Base-by-base conservation (phyloP, 2,113 vertebrate species). In the Peromyscus maniculatus region DNA sequence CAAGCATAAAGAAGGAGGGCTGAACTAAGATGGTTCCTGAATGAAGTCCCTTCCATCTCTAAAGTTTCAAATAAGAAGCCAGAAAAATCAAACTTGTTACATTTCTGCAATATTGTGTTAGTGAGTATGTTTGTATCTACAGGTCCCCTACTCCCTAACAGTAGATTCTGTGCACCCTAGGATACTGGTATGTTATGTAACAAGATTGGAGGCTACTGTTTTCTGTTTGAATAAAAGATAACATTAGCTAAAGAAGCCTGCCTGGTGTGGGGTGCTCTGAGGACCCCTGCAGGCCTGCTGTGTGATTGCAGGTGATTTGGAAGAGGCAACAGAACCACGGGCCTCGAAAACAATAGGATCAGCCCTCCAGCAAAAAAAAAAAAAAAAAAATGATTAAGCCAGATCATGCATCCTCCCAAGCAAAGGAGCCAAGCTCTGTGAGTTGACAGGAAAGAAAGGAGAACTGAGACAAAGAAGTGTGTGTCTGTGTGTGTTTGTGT, bases 201-300 rank as follows among this genome's bases (percentile, higher is more conserved):
- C 86, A 71, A 98, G 43, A 93, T 71, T 93, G 91, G 95, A 96
- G 96, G 95, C 93, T 98, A 96, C 98, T 97, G 96, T 98, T 97
- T 92, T 95, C 95, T 89, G 43, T 96, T 97, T 98, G 97, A 98
- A 96, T 98, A 97, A 97, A 97, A 96, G 97, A 95, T 97, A 91
- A 79, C 52, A 75, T 96, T 87, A 92, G 72, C 96, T 96, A 15
- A 97, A 78, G 87, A 96, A 62, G 82, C 28, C 15, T 62, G 91
- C 62, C 82, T 55, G 36, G 1, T 67, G 55, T 52, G 89, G 97
- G 87, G 95, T 96, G 87, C 91, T 93, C 93, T 96, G 98, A 96
- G 97, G 98, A 95, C 98, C 94, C 91, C 98, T 98, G 94, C 96
- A 97, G 98, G 97, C 79, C 28, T 12, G 84, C n/a, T 36, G 62